Percentiles rank a stretch among this genome's conserved stretches.
Conservation (phyloP, 2,113 vertebrate genomes). For the Lipophrys pholis region DNA sequence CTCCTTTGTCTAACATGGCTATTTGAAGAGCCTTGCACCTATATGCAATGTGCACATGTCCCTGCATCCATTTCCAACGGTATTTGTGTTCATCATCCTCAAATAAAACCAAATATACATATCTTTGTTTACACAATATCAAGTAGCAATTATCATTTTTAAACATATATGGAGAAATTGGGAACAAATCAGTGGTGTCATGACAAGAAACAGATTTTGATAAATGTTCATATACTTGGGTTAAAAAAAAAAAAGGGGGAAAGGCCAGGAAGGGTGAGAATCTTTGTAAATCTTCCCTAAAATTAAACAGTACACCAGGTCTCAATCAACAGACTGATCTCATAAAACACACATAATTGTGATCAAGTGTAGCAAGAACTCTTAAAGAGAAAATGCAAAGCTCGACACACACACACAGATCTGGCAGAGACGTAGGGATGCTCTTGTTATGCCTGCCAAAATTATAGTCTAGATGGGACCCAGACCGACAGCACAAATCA, state of each 20-base stretch:
- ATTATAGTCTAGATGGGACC: slow-evolving; percentile 58
- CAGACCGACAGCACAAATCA: slow-evolving; percentile 63
- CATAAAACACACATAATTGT: no score
- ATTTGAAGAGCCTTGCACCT: no score
- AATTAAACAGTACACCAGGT: no score
- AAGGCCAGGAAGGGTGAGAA: not conserved
- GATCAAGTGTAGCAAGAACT: no score
- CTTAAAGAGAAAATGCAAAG: no score
- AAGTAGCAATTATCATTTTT: not conserved
- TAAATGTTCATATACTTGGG: no score
- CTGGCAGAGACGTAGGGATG: slow-evolving; percentile 47
- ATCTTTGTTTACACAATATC: slow-evolving; percentile 1
- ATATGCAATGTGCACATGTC: no score
- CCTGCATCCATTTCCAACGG: not conserved
- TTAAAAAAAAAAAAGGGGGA: not conserved
- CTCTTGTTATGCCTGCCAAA: slow-evolving; percentile 61
- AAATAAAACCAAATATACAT: not conserved
- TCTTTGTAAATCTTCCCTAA: no score
- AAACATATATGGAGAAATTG: not conserved
- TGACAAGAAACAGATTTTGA: no score
- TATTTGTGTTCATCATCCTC: not conserved
- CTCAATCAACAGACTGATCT: no score
- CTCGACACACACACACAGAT: not conserved
- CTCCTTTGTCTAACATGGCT: no score
- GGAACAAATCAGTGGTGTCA: no score